Base-by-base conservation (phyloP, 2,113 vertebrate genomes). In the Ageneiosus marmoratus region DNA sequence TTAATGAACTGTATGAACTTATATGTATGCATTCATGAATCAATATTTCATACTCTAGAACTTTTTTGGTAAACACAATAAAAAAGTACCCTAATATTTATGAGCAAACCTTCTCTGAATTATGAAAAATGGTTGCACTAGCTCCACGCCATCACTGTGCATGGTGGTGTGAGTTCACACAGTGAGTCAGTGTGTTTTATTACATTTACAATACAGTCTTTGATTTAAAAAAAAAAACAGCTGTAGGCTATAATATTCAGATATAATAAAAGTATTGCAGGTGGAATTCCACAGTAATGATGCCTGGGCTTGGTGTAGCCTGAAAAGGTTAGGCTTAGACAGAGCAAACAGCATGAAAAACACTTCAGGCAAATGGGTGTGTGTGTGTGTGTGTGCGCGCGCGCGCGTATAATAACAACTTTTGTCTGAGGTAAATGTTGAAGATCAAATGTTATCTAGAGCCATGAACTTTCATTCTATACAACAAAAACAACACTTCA, bases 321-420 rank as follows among this genome's bases (percentile, higher is more conserved):
- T 73, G 67, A 70, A 70, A 29, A 32, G 62, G 22, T 62, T 62
- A 69, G 29, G 69, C 29, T 53, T 37, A 37, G 29, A 24, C 32
- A n/a, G 32, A 80, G 41, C 62, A 80, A 80, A 80, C 60, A 80
- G 20, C 29, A 67, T 46, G 18, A 50, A 67, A 79, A 53, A 41
- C 32, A 58, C 72, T 70, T 77, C 50, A 53, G 11, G 77, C 37
- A 24, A 32, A 62, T 60, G n/a, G 44, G 24, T 56, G 67, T 56
- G 72, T 63, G 6, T 56, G 69, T 29, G 32, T 41, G 24, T 20
- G 48, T 24, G 50, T 34, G 73, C 15, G 34, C 24, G 63, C n/a
- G 67, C 5, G 12, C 29, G n/a, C 10, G 24, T 60, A 29, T 15
- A 29, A 34, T 2, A 34, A 41, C 3, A 29, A 65, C 62, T 41